These are phyloP conservation scores for Sepioteuthis lessoniana DNA, from an alignment of 2,888 invertebrate species.

Conservation along the genomic window DNA sequence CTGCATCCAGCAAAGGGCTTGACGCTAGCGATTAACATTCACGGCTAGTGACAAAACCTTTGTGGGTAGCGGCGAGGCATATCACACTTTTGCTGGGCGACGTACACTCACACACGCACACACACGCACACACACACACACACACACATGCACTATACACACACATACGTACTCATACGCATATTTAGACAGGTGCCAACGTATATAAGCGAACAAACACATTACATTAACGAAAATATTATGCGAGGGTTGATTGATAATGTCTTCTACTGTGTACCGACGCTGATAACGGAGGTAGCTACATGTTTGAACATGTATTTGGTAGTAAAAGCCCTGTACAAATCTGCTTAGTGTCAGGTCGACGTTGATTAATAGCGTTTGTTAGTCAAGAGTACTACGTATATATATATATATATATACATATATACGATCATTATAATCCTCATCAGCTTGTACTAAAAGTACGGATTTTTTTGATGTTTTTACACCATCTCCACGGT, in stretches of 20 bases:
- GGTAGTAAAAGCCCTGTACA: too few relatives aligned
- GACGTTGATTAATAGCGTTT: too few relatives aligned
- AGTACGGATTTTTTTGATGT: too few relatives aligned
- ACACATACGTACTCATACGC: neutral
- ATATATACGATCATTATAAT: too few relatives aligned
- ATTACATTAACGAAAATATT: neutral
- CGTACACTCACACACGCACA: neutral
- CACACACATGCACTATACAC: neutral
- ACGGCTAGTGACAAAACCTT: constrained; percentile 47
- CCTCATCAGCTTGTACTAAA: too few relatives aligned
- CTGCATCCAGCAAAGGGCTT: constrained; percentile 48
- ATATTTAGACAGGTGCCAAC: neutral
- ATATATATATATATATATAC: constrained; percentile 38
- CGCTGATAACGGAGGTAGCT: too few relatives aligned
- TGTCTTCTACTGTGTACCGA: too few relatives aligned
- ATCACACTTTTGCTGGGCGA: neutral
- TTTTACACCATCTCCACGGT: too few relatives aligned
- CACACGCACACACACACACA: neutral
- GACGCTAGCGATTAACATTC: constrained; percentile 45
- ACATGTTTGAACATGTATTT: too few relatives aligned
- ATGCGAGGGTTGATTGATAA: too few relatives aligned
- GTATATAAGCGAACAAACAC: neutral
- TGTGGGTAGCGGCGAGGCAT: constrained; percentile 46
- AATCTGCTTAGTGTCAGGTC: too few relatives aligned
- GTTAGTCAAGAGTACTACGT: neutral